phyloP scores from a whole-genome alignment of 2,888 invertebrate species.

The Lithophane ornitopus region DNA sequence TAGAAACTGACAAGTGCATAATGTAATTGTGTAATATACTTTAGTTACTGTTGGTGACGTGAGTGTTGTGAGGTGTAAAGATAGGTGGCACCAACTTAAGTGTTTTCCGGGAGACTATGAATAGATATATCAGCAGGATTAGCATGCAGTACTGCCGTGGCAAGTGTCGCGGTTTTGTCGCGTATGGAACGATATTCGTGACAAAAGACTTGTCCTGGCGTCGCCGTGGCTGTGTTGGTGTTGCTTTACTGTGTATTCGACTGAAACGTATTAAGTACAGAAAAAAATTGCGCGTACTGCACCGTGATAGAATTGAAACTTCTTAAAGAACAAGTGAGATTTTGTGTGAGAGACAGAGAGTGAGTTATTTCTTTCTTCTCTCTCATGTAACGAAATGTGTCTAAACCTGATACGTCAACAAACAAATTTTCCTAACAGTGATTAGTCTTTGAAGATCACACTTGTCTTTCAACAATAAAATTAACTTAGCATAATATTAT shows the following conservation, averaged over 20 bases:
- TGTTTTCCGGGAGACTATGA: slow-evolving; percentile 36
- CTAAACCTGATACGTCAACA: too few species aligned
- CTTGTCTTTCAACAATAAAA: too few species aligned
- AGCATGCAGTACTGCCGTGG: background rate
- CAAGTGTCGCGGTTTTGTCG: background rate
- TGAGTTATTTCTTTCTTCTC: too few species aligned
- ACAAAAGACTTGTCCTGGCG: background rate
- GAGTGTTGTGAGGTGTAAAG: slow-evolving; percentile 2
- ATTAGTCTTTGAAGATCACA: too few species aligned
- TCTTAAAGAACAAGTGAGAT: too few species aligned
- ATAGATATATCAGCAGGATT: slow-evolving; percentile 3
- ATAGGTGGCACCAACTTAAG: slow-evolving; percentile 9
- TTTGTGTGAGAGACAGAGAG: too few species aligned
- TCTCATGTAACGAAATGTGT: too few species aligned
- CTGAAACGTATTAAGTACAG: background rate
- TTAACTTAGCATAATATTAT: background rate
- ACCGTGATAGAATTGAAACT: too few species aligned
- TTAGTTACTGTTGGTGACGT: slow-evolving; percentile 11
- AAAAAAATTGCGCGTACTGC: background rate
- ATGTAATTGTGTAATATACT: slow-evolving; percentile 43
- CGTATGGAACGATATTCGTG: background rate
- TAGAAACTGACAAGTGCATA: slow-evolving; percentile 46
- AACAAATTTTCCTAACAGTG: too few species aligned
- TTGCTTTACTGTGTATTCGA: background rate
- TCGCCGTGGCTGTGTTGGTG: background rate